These are phyloP conservation scores for Phragmatobia fuliginosa DNA, from an alignment of 2,888 invertebrate genomes.

Conservation along the genomic window DNA sequence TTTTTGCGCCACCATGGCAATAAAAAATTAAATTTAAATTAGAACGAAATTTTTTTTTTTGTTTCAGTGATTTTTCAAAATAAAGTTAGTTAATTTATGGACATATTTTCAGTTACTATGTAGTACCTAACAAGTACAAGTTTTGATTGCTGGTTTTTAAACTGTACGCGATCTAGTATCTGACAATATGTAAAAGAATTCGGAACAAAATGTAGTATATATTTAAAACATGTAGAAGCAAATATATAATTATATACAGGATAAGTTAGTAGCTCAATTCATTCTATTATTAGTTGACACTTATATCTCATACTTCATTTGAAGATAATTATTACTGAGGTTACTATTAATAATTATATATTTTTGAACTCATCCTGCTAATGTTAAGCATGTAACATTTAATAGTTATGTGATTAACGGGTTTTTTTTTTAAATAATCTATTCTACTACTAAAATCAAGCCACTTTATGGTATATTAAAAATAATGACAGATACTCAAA, in stretches of 20 bases:
- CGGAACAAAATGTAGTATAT: background rate
- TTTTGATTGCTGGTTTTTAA: too few species aligned
- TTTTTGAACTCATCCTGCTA: background rate
- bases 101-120: too few species aligned
- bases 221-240: background rate
- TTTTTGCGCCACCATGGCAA: background rate
- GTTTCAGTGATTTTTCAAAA: too few species aligned
- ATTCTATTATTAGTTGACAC: background rate
- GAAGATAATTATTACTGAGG: background rate
- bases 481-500: too few species aligned
- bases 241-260: background rate
- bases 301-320: background rate
- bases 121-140: too few species aligned
- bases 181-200: too few species aligned
- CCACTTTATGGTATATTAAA: too few species aligned
- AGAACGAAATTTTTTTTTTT: too few species aligned
- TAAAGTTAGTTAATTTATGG: too few species aligned
- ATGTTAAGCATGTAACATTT: background rate
- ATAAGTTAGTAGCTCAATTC: background rate
- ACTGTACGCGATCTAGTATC: too few species aligned
- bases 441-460: too few species aligned
- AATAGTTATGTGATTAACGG: background rate
- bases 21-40: background rate
- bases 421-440: too few species aligned
- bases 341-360: background rate